Percentiles rank a stretch among this genome's conserved stretches.
These are phyloP conservation scores for Cryptotermes secundus DNA, from an alignment of 1,140 invertebrate species.

Conservation along the genomic window DNA sequence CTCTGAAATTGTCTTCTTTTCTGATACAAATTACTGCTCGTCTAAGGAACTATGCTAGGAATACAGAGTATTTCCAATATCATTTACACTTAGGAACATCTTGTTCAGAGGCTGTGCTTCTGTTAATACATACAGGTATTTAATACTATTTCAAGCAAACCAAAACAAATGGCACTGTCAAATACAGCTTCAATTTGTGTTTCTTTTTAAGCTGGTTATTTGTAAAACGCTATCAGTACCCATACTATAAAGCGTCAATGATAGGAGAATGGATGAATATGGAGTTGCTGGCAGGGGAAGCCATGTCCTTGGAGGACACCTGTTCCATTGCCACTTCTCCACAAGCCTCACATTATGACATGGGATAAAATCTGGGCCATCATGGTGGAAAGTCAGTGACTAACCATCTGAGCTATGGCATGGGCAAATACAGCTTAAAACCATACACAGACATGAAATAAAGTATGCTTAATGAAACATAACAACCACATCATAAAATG, in stretches of 20 bases:
- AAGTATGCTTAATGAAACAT: background rate
- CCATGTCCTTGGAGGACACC: no score
- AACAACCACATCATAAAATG: background rate
- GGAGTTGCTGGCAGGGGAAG: no score
- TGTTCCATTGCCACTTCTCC: no score
- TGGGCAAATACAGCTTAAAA: background rate
- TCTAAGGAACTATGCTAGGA: background rate
- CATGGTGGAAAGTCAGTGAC: no score
- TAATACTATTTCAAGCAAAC: slow-evolving; percentile 3
- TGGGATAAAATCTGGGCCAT: no score
- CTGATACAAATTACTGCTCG: background rate
- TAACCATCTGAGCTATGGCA: no score
- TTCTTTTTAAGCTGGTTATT: no score
- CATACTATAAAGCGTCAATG: no score
- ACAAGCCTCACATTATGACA: no score
- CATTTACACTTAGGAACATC: slow-evolving; percentile 8
- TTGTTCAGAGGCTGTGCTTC: background rate
- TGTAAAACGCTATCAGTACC: no score
- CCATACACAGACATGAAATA: background rate
- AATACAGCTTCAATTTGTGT: no score
- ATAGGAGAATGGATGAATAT: no score
- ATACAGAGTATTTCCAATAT: background rate
- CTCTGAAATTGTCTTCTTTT: slow-evolving; percentile 4
- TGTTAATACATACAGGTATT: background rate
- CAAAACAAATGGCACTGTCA: background rate